A percentile compares a stretch with the other conserved stretches of the same genome.
Evolutionary conservation across 2,113 vertebrate species (phyloP).

Genomic region (Brachionichthys hirsutus): DNA sequence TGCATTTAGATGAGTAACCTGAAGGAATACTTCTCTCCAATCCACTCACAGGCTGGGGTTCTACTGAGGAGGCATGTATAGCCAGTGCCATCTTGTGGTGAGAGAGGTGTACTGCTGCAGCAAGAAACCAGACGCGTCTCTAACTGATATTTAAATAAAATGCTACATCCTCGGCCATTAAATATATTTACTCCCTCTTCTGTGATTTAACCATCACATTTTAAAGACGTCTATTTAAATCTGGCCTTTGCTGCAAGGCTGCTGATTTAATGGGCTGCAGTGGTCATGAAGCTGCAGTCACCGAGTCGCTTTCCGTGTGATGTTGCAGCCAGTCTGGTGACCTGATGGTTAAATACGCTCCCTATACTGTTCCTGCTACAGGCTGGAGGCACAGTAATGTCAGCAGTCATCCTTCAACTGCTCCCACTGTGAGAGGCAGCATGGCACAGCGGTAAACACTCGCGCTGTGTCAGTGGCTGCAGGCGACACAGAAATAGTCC

Average conservation of each 20-base stretch:
- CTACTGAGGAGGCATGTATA: conserved; percentile 44
- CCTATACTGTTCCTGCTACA: conserved; percentile 59
- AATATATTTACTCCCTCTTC: conserved; percentile 6
- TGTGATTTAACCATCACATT: neutral
- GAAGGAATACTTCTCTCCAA: conserved; percentile 37
- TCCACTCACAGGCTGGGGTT: conserved; percentile 9
- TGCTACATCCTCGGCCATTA: neutral
- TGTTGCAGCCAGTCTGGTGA: conserved; percentile 53
- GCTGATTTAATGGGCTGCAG: conserved; percentile 17
- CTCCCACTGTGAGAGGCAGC: conserved; percentile 68
- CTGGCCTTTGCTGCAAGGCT: conserved; percentile 18
- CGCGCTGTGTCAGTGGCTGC: conserved; percentile 71
- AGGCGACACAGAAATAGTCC: conserved; percentile 76
- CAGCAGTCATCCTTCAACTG: conserved; percentile 72
- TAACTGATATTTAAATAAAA: conserved; percentile 4
- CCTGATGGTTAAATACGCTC: conserved; percentile 72
- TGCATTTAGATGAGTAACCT: conserved; percentile 66
- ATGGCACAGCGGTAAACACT: conserved; percentile 73
- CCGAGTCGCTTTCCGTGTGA: conserved; percentile 36
- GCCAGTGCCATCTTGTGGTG: conserved; percentile 76
- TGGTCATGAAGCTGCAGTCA: conserved; percentile 27
- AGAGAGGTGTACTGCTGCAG: conserved; percentile 12
- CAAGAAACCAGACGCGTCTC: conserved; percentile 7
- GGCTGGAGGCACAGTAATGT: conserved; percentile 71
- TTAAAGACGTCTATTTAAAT: conserved; percentile 13